Evolutionary conservation across 2,888 invertebrate genomes (phyloP).

Genomic region (Bursaphelenchus okinawaensis): DNA sequence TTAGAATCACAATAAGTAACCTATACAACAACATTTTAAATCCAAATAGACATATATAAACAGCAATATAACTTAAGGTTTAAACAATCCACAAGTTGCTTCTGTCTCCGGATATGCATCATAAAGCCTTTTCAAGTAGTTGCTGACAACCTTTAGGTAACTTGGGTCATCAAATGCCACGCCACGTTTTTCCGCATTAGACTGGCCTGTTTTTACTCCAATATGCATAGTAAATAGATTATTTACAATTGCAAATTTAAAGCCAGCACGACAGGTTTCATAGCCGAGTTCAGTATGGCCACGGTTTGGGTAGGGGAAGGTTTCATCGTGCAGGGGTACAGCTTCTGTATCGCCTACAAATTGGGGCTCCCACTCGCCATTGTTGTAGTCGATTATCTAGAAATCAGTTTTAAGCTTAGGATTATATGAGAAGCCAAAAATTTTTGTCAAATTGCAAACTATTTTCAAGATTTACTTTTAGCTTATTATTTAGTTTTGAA

Average conservation of each 20-base stretch:
- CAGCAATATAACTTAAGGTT: background rate
- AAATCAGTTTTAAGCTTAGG: too few relatives aligned
- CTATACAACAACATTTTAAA: too few relatives aligned
- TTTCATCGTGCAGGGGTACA: constrained; percentile 24
- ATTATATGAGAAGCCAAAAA: too few relatives aligned
- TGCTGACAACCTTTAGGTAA: constrained; percentile 11
- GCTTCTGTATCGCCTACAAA: constrained; percentile 14
- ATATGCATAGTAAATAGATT: constrained; percentile 23
- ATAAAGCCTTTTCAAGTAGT: constrained; percentile 13
- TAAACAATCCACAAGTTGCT: constrained; percentile 4
- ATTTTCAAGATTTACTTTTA: too few relatives aligned
- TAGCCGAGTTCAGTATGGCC: constrained; percentile 20
- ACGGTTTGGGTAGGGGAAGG: constrained; percentile 20
- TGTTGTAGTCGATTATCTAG: constrained; percentile 7
- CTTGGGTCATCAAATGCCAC: background rate
- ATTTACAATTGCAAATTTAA: constrained; percentile 16
- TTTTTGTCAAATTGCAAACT: too few relatives aligned
- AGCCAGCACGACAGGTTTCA: constrained; percentile 17
- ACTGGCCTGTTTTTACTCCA: constrained; percentile 17
- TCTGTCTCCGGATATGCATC: constrained; percentile 17
- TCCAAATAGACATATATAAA: too few relatives aligned
- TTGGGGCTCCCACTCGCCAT: constrained; percentile 26
- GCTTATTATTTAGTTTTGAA: too few relatives aligned
- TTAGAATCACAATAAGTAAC: too few relatives aligned
- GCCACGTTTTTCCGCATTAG: constrained; percentile 4